These are phyloP conservation scores for Dynastes maya DNA, from an alignment of 2,888 invertebrate species.

Conservation along the genomic window DNA sequence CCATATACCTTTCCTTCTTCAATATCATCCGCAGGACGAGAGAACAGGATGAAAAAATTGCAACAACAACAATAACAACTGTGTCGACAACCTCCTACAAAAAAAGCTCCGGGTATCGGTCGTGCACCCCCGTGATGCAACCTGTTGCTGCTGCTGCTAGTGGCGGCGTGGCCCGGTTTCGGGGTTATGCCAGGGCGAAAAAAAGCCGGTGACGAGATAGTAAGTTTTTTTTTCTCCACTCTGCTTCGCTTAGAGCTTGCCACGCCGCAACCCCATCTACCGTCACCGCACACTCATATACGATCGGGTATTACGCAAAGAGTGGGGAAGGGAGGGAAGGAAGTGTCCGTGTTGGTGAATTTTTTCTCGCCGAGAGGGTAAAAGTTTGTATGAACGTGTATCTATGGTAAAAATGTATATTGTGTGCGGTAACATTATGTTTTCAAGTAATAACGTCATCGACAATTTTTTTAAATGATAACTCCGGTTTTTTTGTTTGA, in stretches of 20 bases:
- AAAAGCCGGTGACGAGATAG: constrained; percentile 32
- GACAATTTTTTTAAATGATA: too few relatives aligned
- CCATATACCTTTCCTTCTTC: neutral
- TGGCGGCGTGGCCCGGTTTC: neutral
- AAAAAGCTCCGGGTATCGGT: constrained; percentile 6
- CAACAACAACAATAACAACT: constrained; percentile 16
- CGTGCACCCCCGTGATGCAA: constrained; percentile 30
- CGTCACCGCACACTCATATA: neutral
- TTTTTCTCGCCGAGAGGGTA: too few relatives aligned
- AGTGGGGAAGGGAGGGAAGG: neutral
- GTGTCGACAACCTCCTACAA: constrained; percentile 27
- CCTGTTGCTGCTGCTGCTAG: constrained; percentile 19
- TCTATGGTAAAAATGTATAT: too few relatives aligned
- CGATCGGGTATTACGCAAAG: neutral
- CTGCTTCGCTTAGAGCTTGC: neutral
- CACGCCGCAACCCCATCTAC: constrained; percentile 9
- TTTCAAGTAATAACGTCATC: too few relatives aligned
- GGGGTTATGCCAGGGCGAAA: constrained; percentile 1
- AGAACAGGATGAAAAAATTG: constrained; percentile 19
- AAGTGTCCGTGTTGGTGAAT: too few relatives aligned
- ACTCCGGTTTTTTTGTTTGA: too few relatives aligned
- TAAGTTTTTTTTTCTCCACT: constrained; percentile 4
- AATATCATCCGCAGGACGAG: neutral
- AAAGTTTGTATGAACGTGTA: too few relatives aligned
- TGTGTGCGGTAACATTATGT: too few relatives aligned